Base-by-base conservation (phyloP, 2,113 vertebrate genomes). In the Oncorhynchus tshawytscha region DNA sequence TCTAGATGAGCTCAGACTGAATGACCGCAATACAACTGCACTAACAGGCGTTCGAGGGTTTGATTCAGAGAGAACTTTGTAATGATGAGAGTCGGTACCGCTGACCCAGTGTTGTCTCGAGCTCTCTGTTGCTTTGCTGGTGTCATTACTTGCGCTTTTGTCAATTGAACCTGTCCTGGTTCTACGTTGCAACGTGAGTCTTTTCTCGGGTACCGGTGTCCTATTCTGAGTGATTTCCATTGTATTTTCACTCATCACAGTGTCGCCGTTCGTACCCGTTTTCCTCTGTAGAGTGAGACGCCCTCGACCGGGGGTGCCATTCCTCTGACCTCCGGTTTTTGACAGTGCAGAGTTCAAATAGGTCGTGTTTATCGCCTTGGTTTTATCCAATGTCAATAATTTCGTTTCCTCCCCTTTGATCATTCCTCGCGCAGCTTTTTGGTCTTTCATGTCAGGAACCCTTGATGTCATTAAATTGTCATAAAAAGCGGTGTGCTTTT, bases 261-360 rank as follows among this genome's bases (percentile, higher is more conserved):
- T 88, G 29, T 90, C 89, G 16, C 70, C 13, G 1, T 78, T 78
- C 0, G 84, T 66, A 4, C 84, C 82, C 2, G 87, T 90, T 66
- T 86, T 91, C 86, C 93, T 96, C 84, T 95, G 95, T 18, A 98
- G 93, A 0, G 87, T 90, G 76, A 95, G 81, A 24, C 86, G 91
- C 5, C 74, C 73, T 1, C 82, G 84, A 29, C 84, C 22, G 25
- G 88, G 87, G 12, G 89, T 77, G 4, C 49, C 1, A 18, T 62
- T 66, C 0, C 2, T 0, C 1, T 80, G 85, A 13, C 74, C 77
- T 24, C 45, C 54, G 73, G 86, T 90, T 64, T 78, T 92, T 77
- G 91, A 92, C 79, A 81, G 11, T 24, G 94, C 86, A 22, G 95
- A 95, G 82, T 96, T 72, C 6, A 97, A 87, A 0, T 95, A 96